Percentiles rank a stretch among this genome's conserved stretches.
Conservation (phyloP, 2,888 invertebrate species). For the Pogonocherus hispidulus region DNA sequence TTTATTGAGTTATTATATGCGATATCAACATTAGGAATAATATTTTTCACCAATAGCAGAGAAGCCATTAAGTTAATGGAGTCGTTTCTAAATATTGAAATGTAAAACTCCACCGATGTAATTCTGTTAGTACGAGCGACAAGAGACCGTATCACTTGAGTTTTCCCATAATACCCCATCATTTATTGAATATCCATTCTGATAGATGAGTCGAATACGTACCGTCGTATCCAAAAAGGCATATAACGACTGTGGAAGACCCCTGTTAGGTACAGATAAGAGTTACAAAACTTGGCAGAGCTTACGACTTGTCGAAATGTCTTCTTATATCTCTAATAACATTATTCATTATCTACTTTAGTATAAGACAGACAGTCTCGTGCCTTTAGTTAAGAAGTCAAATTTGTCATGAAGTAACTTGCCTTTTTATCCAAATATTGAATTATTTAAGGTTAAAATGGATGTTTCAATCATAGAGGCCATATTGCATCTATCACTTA, state of each 20-base stretch:
- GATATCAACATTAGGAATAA: neutral
- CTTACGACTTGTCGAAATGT: slow-evolving; percentile 51
- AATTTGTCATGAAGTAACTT: no score
- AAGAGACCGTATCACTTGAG: slow-evolving; percentile 30
- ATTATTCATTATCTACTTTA: slow-evolving; percentile 46
- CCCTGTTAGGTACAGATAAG: slow-evolving; percentile 51
- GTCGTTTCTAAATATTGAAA: slow-evolving; percentile 30
- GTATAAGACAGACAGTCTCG: neutral
- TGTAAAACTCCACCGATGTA: slow-evolving; percentile 31
- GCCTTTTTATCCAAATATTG: no score
- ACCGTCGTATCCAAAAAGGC: slow-evolving; percentile 56
- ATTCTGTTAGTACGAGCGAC: slow-evolving; percentile 22
- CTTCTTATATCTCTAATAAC: slow-evolving; percentile 46
- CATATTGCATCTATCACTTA: no score
- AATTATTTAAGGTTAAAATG: no score
- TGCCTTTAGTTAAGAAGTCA: no score
- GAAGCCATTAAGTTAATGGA: slow-evolving; percentile 15
- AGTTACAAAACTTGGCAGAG: slow-evolving; percentile 51
- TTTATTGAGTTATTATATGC: no score
- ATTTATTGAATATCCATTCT: slow-evolving; percentile 63
- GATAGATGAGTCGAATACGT: slow-evolving; percentile 60
- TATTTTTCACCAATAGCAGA: neutral
- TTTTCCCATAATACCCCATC: slow-evolving; percentile 56
- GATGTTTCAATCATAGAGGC: no score
- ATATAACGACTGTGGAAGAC: slow-evolving; percentile 56